phyloP scores from a whole-genome alignment of 2,888 invertebrate genomes.

The Nesidiocoris tenuis region DNA sequence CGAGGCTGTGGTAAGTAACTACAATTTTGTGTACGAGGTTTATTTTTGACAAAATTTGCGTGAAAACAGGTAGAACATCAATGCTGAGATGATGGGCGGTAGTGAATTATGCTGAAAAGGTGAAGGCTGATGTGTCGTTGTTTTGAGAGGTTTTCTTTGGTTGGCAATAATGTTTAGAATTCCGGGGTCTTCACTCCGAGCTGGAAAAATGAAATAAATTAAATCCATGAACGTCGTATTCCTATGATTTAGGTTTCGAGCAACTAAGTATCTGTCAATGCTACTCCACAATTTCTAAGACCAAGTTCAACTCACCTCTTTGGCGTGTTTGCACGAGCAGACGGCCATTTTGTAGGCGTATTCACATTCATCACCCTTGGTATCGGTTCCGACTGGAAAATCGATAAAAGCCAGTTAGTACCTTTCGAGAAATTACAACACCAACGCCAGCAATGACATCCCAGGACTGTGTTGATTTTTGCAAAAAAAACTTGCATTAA shows the following conservation, averaged over 20 bases:
- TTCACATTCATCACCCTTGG: conserved; percentile 42
- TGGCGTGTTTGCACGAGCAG: conserved; percentile 38
- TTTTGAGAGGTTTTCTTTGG: neutral
- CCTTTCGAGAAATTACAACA: neutral
- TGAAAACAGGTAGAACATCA: no score
- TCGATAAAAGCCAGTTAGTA: neutral
- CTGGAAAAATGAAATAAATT: conserved; percentile 12
- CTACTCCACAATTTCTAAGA: no score
- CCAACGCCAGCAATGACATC: neutral
- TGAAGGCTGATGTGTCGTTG: no score
- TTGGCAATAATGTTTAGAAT: conserved; percentile 6
- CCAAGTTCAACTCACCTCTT: conserved; percentile 9
- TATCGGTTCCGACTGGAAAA: conserved; percentile 33
- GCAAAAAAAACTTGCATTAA: neutral
- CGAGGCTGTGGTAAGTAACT: no score
- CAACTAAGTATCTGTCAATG: no score
- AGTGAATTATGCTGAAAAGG: no score
- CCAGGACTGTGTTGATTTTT: neutral
- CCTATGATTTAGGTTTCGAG: neutral
- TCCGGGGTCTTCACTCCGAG: conserved; percentile 32
- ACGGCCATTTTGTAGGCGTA: conserved; percentile 43
- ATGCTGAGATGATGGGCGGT: neutral
- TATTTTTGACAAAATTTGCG: no score
- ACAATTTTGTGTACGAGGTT: no score
- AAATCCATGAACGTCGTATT: neutral